Conservation (phyloP, 1,140 invertebrate genomes). For the Eriosoma lanigerum region DNA sequence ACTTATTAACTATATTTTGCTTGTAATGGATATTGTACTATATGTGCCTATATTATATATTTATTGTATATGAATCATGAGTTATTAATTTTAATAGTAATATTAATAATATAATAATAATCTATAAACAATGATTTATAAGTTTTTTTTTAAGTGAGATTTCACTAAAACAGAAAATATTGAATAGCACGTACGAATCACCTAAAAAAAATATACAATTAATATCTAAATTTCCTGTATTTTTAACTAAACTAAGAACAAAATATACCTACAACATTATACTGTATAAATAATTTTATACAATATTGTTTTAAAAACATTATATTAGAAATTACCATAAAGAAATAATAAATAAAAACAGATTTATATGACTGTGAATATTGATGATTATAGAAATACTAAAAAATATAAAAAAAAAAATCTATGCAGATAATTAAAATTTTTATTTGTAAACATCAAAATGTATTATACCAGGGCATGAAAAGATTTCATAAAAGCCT, state of each 20-base stretch:
- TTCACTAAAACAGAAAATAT: slow-evolving; percentile 19
- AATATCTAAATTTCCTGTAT: background rate
- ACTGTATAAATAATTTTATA: background rate
- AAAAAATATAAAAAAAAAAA: too few species aligned
- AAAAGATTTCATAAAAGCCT: too few species aligned
- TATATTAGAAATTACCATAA: background rate
- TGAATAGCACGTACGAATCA: background rate
- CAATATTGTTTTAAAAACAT: background rate
- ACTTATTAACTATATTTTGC: too few species aligned
- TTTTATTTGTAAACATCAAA: too few species aligned
- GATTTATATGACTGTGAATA: background rate
- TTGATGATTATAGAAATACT: background rate
- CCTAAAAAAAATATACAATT: background rate
- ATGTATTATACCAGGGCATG: too few species aligned
- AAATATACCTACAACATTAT: background rate
- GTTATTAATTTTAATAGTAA: too few species aligned
- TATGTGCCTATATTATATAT: too few species aligned
- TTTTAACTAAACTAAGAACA: background rate
- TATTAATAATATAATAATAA: too few species aligned
- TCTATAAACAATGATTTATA: too few species aligned
- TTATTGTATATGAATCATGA: too few species aligned
- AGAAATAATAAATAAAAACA: background rate
- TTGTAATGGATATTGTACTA: too few species aligned
- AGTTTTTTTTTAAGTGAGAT: background rate
- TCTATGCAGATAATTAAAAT: too few species aligned